phyloP scores from a whole-genome alignment of 2,888 invertebrate species.

The Acanthacorydalis orientalis region DNA sequence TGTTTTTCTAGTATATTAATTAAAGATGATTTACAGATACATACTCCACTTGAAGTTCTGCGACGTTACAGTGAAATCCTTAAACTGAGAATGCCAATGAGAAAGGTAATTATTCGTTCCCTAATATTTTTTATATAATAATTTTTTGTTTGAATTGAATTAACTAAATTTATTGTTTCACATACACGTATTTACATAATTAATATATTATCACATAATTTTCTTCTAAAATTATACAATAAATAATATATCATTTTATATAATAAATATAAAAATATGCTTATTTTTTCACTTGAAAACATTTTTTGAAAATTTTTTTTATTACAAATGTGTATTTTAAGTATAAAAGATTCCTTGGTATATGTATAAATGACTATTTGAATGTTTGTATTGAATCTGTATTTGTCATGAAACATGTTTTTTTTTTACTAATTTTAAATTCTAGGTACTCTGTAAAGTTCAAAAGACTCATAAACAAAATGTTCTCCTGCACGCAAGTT shows the following conservation, averaged over 20 bases:
- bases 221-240: no score
- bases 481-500: conserved; percentile 46
- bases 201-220: neutral
- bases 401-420: neutral
- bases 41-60: conserved; percentile 69
- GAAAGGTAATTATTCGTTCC: conserved; percentile 47
- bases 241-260: no score
- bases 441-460: conserved; percentile 45
- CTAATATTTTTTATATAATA: neutral
- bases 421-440: conserved; percentile 15
- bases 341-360: no score
- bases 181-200: neutral
- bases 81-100: conserved; percentile 88
- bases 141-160: neutral
- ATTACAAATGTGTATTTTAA: no score
- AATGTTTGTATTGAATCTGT: neutral
- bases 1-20: no score
- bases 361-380: no score
- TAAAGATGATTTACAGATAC: conserved; percentile 40
- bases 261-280: no score
- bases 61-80: conserved; percentile 80
- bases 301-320: no score
- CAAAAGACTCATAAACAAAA: conserved; percentile 35
- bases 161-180: neutral
- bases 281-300: no score